These are phyloP conservation scores for Lasioglossum leucozonium DNA, from an alignment of 2,888 invertebrate species.

Conservation along the genomic window DNA sequence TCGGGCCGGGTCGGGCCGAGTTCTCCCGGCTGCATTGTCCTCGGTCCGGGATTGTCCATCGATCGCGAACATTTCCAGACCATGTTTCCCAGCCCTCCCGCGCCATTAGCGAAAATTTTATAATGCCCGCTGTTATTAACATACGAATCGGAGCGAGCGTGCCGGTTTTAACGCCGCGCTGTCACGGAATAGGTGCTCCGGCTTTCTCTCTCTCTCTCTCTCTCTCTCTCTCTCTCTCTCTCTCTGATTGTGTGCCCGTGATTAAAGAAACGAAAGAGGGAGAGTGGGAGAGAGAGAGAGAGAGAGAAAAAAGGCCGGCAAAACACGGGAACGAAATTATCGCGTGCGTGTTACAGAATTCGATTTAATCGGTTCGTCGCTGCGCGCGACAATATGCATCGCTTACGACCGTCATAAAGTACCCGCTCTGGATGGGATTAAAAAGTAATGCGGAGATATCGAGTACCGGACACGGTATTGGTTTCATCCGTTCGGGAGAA, in stretches of 20 bases:
- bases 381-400: slow-evolving; percentile 1
- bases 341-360: slow-evolving; percentile 5
- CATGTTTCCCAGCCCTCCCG: neutral
- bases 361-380: slow-evolving; percentile 11
- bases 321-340: slow-evolving; percentile 20
- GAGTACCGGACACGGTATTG: neutral
- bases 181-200: neutral
- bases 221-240: neutral
- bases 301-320: neutral
- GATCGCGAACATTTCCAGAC: neutral
- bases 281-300: neutral
- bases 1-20: neutral
- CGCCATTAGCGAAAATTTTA: slow-evolving; percentile 7
- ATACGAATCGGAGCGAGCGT: neutral
- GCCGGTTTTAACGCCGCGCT: neutral
- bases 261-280: neutral
- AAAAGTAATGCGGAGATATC: slow-evolving; percentile 4
- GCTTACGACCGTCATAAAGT: slow-evolving; percentile 9
- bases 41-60: neutral
- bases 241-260: neutral
- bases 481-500: neutral
- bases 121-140: slow-evolving; percentile 9
- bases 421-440: neutral
- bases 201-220: neutral
- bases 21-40: neutral